Evolutionary conservation across 2,113 vertebrate species (phyloP).

Genomic region (Rhinopomastus cyanomelas): DNA sequence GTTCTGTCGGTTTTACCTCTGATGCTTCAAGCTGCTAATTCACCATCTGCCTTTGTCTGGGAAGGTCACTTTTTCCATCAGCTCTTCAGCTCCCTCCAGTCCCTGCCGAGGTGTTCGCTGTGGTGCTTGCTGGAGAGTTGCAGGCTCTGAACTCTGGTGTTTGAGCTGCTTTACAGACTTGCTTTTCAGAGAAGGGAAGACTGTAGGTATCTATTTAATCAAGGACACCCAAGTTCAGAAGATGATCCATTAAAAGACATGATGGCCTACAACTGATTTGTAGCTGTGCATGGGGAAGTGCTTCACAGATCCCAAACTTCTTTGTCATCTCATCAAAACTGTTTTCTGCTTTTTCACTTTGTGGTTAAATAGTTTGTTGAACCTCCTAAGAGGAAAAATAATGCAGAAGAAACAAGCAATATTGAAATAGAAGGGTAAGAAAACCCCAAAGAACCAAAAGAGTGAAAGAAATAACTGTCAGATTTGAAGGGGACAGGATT

Average conservation of each 20-base stretch:
- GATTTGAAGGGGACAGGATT: neutral
- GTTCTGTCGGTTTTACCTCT: neutral
- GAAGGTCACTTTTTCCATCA: neutral
- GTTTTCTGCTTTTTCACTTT: neutral
- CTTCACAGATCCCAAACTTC: neutral
- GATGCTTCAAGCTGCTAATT: neutral
- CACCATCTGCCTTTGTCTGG: neutral
- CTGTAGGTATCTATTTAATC: neutral
- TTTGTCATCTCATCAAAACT: neutral
- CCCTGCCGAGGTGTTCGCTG: neutral
- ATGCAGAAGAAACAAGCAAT: neutral
- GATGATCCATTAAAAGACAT: neutral
- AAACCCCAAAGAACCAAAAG: neutral
- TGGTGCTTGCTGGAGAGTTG: neutral
- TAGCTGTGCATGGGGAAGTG: neutral
- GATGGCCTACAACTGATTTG: neutral
- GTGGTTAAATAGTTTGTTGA: neutral
- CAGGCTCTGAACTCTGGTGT: neutral
- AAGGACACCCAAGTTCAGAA: neutral
- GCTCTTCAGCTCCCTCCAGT: neutral
- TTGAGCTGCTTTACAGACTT: neutral
- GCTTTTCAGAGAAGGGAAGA: neutral
- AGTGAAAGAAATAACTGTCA: neutral
- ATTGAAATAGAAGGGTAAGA: neutral
- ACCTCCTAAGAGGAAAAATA: neutral